Evolutionary conservation across 2,113 vertebrate genomes (phyloP), one percentile per base, ranked within the genome.

Genomic region (Etia nguti): DNA sequence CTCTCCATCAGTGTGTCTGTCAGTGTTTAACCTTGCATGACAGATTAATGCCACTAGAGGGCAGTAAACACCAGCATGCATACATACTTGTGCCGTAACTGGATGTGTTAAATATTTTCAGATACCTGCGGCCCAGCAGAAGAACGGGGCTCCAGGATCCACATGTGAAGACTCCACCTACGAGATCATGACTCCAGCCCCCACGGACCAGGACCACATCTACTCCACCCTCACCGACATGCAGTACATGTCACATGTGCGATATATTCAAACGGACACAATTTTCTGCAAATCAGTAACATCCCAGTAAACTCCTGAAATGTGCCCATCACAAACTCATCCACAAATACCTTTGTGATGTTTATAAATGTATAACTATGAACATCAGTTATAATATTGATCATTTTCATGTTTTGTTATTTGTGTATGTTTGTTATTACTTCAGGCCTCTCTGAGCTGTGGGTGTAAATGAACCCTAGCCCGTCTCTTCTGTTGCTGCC

Each of bases 381-480:
- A 62, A 36, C 59, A 0, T 62, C 59, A 12, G 31, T 62, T 62
- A 36, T 36, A 65, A n/a, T 65, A 12, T 65, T 65, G 4, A 1
- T n/a, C 10, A 12, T 36, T 65, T 62, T 65, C 6, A 5, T 12
- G 60, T 0, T 36, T 8, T 55, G 20, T 62, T 62, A 4, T 65
- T 65, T 3, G 0, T 36, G 60, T 1, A 1, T 36, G 18, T 65
- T 65, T 65, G 60, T 65, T 36, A 36, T 65, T 4, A 65, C 31
- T 65, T 65, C 18, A 65, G 31, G 31, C 60, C 59, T 36, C 59
- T 62, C 59, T 62, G 59, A n/a, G 31, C 59, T 62, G 59, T 62
- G 59, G 0, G 59, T 62, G 59, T 36, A 11, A 62, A 0, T 62
- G 0, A 62, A 62, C 10, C 16, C 59, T 36, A 20, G 34, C 59